Base-by-base conservation (phyloP, 2,888 invertebrate species). In the Orthosia gothica region DNA sequence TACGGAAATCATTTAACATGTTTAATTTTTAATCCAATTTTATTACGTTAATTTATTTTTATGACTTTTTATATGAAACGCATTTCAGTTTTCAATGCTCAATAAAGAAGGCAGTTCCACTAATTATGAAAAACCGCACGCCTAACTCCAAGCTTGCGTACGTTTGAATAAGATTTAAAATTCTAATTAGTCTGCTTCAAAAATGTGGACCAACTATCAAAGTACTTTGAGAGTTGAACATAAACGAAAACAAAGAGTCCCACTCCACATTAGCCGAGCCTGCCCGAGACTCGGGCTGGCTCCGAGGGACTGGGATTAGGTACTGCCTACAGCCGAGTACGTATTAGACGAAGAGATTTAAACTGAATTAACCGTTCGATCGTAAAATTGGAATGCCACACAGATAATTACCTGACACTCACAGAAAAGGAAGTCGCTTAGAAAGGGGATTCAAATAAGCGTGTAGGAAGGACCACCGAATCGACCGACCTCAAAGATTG, bases 351-450 rank as follows among this genome's bases (percentile, higher is more conserved):
- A 95, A 95, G 93, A 96, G 95, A 96, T 96, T 96, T 96, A 96
- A 96, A 96, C 95, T 96, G 96, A 96, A 95, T 96, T 96, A 96
- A 94, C 95, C 95, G 92, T 96, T 96, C 96, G 95, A 96, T 96
- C 95, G 96, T 96, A 96, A 96, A 96, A 96, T 96, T 96, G 96
- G 95, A 96, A 96, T 95, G 96, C 96, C 96, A 95, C 96, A 96
- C 94, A 96, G 96, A 96, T 96, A 96, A 96, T 96, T 96, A 96
- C 95, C 96, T 96, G 96, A 96, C 96, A 96, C 96, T 96, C 96
- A 96, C 96, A 96, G 96, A 94, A 95, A 95, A 96, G 95, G 96
- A 95, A 95, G 93, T 94, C 95, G 92, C 93, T 94, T 92, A 93
- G 95, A 94, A 94, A 94, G 92, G 91, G 93, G 95, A 96, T 96